Conservation (phyloP, 2,888 invertebrate species). For the Leptinotarsa rubiginosa region DNA sequence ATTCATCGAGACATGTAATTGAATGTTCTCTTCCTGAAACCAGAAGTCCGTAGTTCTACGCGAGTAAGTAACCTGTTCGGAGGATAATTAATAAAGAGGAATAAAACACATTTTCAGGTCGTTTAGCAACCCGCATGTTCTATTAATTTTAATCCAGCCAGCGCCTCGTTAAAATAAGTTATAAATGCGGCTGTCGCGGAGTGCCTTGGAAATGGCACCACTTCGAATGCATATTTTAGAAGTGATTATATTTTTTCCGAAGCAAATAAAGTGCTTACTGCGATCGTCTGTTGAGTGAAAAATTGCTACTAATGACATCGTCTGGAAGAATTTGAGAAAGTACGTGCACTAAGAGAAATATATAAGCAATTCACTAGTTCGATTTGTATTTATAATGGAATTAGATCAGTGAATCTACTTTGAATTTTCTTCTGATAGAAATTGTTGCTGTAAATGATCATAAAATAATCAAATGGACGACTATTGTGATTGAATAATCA, state of each 20-base stretch:
- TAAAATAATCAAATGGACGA: too few species aligned
- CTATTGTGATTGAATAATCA: too few species aligned
- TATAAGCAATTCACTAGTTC: not conserved
- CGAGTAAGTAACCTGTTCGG: constrained; percentile 43
- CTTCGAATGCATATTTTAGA: constrained; percentile 32
- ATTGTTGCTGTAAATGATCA: too few species aligned
- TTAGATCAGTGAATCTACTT: too few species aligned
- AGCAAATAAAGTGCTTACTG: constrained; percentile 30
- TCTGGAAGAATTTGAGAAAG: constrained; percentile 5
- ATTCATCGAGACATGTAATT: too few species aligned
- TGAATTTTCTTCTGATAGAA: too few species aligned
- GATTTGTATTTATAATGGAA: too few species aligned
- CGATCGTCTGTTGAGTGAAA: constrained; percentile 26
- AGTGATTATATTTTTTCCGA: constrained; percentile 36
- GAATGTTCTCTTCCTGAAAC: constrained; percentile 25
- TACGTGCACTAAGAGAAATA: not conserved
- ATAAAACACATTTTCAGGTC: constrained; percentile 46
- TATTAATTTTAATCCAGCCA: constrained; percentile 45
- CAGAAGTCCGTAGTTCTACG: constrained; percentile 34
- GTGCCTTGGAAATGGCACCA: constrained; percentile 34
- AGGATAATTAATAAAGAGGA: constrained; percentile 46
- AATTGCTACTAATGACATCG: constrained; percentile 18
- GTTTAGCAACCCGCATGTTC: constrained; percentile 47
- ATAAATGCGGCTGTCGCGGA: constrained; percentile 40
- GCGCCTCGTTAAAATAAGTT: constrained; percentile 42